A percentile compares a stretch with the other conserved stretches of the same genome.
phyloP scores from a whole-genome alignment of 53 echinoderm and acorn worm genomes.

The Astropecten irregularis region DNA sequence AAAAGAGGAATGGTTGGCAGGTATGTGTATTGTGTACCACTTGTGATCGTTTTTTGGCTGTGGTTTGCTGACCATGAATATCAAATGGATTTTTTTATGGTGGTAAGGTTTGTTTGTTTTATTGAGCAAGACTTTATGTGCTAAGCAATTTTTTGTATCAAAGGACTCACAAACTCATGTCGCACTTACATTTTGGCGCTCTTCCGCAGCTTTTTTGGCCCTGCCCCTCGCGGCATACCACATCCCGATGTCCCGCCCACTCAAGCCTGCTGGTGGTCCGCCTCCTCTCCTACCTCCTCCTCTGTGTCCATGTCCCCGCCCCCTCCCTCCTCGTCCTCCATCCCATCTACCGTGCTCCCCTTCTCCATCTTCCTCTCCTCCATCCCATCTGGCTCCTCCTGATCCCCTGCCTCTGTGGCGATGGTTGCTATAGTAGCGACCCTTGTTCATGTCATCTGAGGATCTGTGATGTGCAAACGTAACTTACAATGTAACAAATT shows the following conservation, averaged over 20 bases:
- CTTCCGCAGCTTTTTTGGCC: conserved; percentile 39
- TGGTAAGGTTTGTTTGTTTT: no score
- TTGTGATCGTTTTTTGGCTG: no score
- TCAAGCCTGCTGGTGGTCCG: conserved; percentile 62
- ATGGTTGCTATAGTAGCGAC: conserved; percentile 6
- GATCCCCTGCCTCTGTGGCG: not conserved
- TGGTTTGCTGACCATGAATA: no score
- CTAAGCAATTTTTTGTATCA: no score
- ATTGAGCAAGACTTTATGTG: no score
- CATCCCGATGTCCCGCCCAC: conserved; percentile 70
- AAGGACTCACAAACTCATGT: no score
- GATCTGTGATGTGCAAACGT: no score
- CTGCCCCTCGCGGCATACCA: conserved; percentile 64
- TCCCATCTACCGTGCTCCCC: conserved; percentile 10
- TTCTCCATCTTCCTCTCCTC: conserved; percentile 3
- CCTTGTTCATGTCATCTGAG: not conserved
- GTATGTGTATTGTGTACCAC: no score
- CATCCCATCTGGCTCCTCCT: conserved; percentile 24
- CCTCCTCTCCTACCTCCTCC: conserved; percentile 49
- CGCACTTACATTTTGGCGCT: conserved; percentile 50
- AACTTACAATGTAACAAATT: not conserved
- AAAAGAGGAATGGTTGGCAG: no score
- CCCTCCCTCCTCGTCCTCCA: conserved; percentile 46
- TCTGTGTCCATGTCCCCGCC: conserved; percentile 44
- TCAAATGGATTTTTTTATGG: no score